Base-by-base conservation (phyloP, 1,140 invertebrate species). In the Heliconius hermathena region DNA sequence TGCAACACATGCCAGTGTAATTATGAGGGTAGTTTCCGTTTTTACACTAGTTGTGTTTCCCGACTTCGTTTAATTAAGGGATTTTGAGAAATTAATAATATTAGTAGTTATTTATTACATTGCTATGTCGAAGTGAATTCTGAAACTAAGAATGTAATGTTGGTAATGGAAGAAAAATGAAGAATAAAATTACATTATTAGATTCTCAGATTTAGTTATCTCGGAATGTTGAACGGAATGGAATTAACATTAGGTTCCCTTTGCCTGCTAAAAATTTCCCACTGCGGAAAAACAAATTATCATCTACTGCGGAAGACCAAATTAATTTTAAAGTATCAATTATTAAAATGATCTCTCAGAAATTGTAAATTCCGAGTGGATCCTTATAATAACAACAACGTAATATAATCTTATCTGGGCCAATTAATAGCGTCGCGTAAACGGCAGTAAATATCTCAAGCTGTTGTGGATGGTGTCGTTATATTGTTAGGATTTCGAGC, bases 1-100 rank as follows among this genome's bases (percentile, higher is more conserved):
- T 82, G 87, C 86, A 88, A 91, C 90, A 90, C 88, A 92, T 92
- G 90, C 82, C 85, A 79, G 84, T 82, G 83, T 84, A 92, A 91
- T 91, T 91, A 86, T 86, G 81, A 86, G 85, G 88, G 74, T 76
- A 70, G 74, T 76, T 76, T 66, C 60, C 60, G 60, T 66, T 66
- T 29, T 66, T 66, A 57, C 60, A 66, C 22, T 66, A 66, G 60
- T 6, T 16, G 9, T 26, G 60, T n/a, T 16, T 0, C 60, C 60
- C 22, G 60, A 16, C 54, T 66, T 29, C 16, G 9, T 66, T 9
- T 66, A 26, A 66, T 66, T 26, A 66, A 26, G 3, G n/a, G 11
- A 29, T 66, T 66, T 66, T 13, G 11, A 26, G 3, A 26, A 66
- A 26, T 26, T 16, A 29, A 26, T 29, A 66, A 26, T 66, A 66